These are phyloP conservation scores for Strix aluco DNA, from an alignment of 2,113 vertebrate species.

Conservation along the genomic window DNA sequence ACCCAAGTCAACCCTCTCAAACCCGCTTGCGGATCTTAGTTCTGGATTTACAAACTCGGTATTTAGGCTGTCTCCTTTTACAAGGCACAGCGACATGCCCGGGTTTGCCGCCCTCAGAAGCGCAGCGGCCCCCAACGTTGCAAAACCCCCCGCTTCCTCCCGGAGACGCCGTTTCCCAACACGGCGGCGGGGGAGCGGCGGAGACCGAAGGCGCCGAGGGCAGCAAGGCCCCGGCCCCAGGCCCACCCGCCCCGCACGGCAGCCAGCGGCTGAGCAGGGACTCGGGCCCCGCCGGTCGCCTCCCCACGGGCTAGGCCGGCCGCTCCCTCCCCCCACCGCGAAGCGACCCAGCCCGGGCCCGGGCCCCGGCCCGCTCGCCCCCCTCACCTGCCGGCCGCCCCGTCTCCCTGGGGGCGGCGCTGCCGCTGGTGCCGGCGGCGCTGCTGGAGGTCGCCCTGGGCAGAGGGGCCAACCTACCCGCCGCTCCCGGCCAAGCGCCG, in stretches of 20 bases:
- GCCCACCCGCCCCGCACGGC: not conserved
- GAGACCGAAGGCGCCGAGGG: not conserved
- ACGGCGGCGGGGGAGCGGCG: not conserved
- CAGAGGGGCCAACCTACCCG: not conserved
- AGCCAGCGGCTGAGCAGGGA: too few relatives aligned
- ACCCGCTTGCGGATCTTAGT: fast-evolving
- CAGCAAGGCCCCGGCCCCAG: not conserved
- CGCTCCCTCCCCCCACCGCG: too few relatives aligned
- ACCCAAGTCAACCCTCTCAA: not conserved
- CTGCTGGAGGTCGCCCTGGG: not conserved
- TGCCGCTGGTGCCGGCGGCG: not conserved
- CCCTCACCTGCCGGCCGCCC: conserved; percentile 72
- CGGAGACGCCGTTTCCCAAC: not conserved
- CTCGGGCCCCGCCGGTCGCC: not conserved
- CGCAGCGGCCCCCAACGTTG: not conserved
- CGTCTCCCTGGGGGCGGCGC: conserved; percentile 24
- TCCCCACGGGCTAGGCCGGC: not conserved
- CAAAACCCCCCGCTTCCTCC: not conserved
- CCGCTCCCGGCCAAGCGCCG: conserved; percentile 49
- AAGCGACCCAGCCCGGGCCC: not conserved
- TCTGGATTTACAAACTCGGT: not conserved
- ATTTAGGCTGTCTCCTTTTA: fast-evolving
- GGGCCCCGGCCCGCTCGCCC: too few relatives aligned
- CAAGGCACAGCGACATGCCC: not conserved
- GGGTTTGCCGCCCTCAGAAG: not conserved